Conservation (phyloP, 2,113 vertebrate species). For the Pluvialis apricaria region DNA sequence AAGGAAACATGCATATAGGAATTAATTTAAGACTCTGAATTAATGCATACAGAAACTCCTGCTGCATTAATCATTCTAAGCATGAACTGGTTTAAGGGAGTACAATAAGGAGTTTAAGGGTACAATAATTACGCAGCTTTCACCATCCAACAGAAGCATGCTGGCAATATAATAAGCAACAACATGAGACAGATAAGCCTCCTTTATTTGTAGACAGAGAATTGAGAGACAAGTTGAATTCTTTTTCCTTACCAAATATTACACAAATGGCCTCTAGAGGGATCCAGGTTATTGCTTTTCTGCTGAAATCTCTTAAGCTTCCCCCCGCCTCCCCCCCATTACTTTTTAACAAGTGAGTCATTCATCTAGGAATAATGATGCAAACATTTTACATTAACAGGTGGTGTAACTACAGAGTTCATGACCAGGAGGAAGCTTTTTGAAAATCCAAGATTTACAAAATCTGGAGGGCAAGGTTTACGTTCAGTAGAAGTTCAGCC, state of each 20-base stretch:
- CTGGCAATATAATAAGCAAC: neutral
- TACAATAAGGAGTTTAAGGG: too few relatives aligned
- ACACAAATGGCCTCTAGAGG: conserved; percentile 72
- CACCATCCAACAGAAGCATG: neutral
- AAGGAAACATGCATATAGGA: neutral
- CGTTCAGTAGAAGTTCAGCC: neutral
- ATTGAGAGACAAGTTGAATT: neutral
- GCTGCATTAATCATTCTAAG: neutral
- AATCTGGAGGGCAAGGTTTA: neutral
- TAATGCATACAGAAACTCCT: neutral
- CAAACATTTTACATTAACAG: neutral
- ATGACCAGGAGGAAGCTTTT: neutral
- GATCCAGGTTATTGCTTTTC: conserved; percentile 74
- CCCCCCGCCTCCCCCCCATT: neutral
- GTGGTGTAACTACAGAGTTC: neutral
- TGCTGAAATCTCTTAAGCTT: neutral
- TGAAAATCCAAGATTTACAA: neutral
- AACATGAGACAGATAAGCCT: neutral
- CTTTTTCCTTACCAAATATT: conserved; percentile 33
- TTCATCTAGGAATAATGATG: neutral
- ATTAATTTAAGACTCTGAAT: neutral
- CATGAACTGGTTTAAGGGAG: neutral
- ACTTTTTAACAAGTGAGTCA: neutral
- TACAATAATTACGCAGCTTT: neutral
- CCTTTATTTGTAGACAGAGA: neutral